A percentile compares a stretch with the other conserved stretches of the same genome.
These are phyloP conservation scores for Puffinus mauretanicus DNA, from an alignment of 2,113 vertebrate genomes.

Conservation along the genomic window DNA sequence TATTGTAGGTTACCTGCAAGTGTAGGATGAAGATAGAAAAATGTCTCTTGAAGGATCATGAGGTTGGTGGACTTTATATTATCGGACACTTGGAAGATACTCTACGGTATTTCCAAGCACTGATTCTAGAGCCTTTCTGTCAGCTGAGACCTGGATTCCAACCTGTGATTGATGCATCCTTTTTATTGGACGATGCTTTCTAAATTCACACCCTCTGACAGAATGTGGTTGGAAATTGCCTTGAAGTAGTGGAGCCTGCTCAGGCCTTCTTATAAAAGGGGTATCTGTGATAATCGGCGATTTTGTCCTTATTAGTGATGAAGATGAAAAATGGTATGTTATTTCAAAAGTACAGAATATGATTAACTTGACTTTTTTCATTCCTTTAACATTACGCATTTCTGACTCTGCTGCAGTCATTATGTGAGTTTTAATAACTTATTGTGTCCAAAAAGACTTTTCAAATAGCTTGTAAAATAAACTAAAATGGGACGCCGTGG, in stretches of 20 bases:
- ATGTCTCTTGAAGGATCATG: slow-evolving; percentile 81
- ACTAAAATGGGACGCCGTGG: not conserved
- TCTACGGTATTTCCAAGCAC: not conserved
- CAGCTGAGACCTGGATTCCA: not conserved
- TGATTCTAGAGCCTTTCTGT: not conserved
- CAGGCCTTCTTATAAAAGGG: not conserved
- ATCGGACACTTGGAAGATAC: not conserved
- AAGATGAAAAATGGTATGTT: not conserved
- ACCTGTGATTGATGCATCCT: not conserved
- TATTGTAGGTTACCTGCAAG: slow-evolving; percentile 86
- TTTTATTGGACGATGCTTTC: not conserved
- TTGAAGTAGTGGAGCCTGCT: not conserved
- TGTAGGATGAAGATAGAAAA: slow-evolving; percentile 90
- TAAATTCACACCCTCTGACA: not conserved
- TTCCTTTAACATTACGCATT: not conserved
- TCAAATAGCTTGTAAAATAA: slow-evolving; percentile 17
- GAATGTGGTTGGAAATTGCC: not conserved
- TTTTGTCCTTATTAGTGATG: not conserved
- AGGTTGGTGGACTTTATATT: slow-evolving; percentile 73
- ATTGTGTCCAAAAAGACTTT: not conserved
- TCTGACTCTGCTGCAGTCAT: not conserved
- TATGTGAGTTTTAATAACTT: not conserved
- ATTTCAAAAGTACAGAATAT: not conserved
- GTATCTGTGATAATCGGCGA: not conserved
- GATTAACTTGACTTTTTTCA: not conserved